Base-by-base conservation (phyloP, 2,888 invertebrate species). In the Oscheius sp. region DNA sequence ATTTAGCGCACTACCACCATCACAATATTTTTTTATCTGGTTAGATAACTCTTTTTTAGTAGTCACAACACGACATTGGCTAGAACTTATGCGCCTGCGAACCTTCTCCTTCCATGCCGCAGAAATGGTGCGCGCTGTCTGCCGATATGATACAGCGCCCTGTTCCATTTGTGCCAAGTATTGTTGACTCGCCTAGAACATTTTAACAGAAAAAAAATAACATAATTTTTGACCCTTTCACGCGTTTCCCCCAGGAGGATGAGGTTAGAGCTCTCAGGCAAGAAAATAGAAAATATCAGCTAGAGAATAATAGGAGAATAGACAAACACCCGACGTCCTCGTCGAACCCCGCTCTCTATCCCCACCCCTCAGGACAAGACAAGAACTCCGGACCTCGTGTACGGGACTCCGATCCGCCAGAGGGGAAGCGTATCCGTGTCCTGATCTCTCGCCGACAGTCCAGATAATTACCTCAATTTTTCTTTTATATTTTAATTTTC, bases 91-190 rank as follows among this genome's bases (percentile, higher is more conserved):
- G n/a, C 27, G 68, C 41, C n/a, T n/a, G 25, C 63, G 49, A 21
- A 64, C 72, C 72, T 72, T 87, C 87, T 35, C 35, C 35, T 76
- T 85, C 85, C 75, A 87, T 79, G 59, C 87, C 87, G 75, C 87
- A 87, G 76, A 82, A 87, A 74, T 87, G 87, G 13, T 85, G 84
- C 12, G 87, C 87, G 64, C 85, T 84, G 73, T 87, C 87, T 29
- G 87, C 87, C 35, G 87, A 87, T 52, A 87, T 78, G 45, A 87
- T 84, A 73, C 87, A 87, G 68, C 82, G 76, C n/a, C 87, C 87
- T 27, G 79, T 78, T 3, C 73, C 74, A 72, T 83, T 83, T 56
- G 69, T 61, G 23, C 64, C 74, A 35, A 72, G 59, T n/a, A 75
- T 52, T 27, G 52, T 52, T 49, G 66, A 49, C 35, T 66, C 49